Conservation (phyloP, 2,888 invertebrate species). For the Diaphora mendica region DNA sequence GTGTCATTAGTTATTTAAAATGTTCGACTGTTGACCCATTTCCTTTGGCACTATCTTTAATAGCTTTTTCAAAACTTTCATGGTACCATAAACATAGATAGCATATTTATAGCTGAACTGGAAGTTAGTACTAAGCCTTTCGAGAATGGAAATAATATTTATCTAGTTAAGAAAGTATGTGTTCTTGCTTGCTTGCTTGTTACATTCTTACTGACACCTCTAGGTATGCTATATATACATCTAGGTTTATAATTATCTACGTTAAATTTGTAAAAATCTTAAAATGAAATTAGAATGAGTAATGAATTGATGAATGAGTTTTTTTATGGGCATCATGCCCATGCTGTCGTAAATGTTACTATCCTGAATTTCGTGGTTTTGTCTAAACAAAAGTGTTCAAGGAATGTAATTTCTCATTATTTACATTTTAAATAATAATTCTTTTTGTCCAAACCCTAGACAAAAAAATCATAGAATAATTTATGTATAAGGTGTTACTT, state of each 20-base stretch:
- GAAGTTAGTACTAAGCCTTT: not conserved
- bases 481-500: slow-evolving; percentile 4
- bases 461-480: not conserved
- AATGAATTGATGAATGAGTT: not conserved
- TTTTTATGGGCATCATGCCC: not conserved
- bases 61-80: slow-evolving; percentile 4
- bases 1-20: slow-evolving; percentile 46
- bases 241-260: not conserved
- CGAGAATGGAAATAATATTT: not conserved
- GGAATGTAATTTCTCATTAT: not conserved
- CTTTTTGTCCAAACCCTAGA: not conserved
- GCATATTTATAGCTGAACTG: not conserved
- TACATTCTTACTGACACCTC: not conserved
- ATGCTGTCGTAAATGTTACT: no score
- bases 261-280: not conserved
- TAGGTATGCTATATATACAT: not conserved
- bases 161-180: not conserved
- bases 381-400: not conserved
- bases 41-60: slow-evolving; percentile 22
- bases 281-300: not conserved
- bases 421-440: not conserved
- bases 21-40: slow-evolving; percentile 31
- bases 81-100: not conserved
- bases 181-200: not conserved
- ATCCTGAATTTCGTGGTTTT: no score